These are phyloP conservation scores for Harpalus rubripes DNA, from an alignment of 2,888 invertebrate genomes.

Conservation along the genomic window DNA sequence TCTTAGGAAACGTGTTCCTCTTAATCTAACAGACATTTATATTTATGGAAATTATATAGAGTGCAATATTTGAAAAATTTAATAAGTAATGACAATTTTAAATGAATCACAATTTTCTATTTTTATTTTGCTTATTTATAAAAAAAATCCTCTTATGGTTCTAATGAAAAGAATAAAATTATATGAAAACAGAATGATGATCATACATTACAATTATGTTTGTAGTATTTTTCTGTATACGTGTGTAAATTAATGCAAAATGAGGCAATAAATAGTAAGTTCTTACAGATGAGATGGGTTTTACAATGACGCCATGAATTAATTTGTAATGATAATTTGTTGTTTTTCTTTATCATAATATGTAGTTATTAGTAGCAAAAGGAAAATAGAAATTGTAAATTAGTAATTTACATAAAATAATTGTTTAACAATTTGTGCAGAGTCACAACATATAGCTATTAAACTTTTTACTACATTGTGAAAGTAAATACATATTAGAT, in stretches of 20 bases:
- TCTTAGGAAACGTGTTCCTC: too few species aligned
- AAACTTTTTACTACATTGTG: background rate
- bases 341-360: background rate
- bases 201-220: background rate
- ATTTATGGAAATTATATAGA: too few species aligned
- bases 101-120: background rate
- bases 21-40: too few species aligned
- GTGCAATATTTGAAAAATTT: too few species aligned
- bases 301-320: background rate
- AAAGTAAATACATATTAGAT: background rate
- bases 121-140: background rate
- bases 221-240: background rate
- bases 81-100: background rate
- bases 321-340: slow-evolving; percentile 7
- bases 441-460: background rate
- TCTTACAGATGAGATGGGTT: slow-evolving; percentile 1
- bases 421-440: background rate
- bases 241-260: slow-evolving; percentile 6
- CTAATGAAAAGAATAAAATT: background rate
- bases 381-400: slow-evolving; percentile 3
- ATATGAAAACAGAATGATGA: background rate
- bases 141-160: background rate
- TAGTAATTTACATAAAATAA: slow-evolving; percentile 1
- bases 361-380: slow-evolving; percentile 3
- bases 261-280: slow-evolving; percentile 6